Conservation (phyloP, 2,797 vertebrate genomes). For the Pelochelys cantorii region DNA sequence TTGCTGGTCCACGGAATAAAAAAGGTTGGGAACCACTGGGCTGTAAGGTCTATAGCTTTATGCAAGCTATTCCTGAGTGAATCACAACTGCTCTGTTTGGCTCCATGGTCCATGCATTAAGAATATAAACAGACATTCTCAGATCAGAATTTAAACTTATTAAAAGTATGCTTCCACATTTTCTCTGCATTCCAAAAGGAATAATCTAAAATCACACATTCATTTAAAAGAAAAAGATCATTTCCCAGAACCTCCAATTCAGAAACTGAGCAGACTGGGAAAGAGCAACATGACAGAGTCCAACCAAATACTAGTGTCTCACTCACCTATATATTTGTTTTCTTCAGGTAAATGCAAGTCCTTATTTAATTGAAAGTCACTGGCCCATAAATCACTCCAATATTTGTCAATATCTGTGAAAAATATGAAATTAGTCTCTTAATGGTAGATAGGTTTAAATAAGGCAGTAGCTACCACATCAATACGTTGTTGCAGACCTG, state of each 20-base stretch:
- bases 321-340: constrained; percentile 91
- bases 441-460: neutral
- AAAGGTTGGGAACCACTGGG: too few species aligned
- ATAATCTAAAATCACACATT: neutral
- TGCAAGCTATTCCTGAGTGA: neutral
- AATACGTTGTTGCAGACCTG: neutral
- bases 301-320: neutral
- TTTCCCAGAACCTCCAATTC: neutral
- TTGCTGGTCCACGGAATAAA: too few species aligned
- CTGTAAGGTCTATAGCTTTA: neutral
- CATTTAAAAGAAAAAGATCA: neutral
- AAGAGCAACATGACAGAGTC: neutral
- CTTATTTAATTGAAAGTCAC: constrained; percentile 83
- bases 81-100: neutral
- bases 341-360: constrained; percentile 88
- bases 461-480: neutral
- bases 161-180: neutral
- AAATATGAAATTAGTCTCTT: neutral
- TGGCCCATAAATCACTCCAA: constrained; percentile 84
- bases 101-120: neutral
- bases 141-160: neutral
- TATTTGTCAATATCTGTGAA: constrained; percentile 83
- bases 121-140: neutral
- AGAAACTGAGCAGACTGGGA: neutral
- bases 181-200: neutral